Conservation (phyloP, 2,888 invertebrate genomes). For the Drosophila affinis region DNA sequence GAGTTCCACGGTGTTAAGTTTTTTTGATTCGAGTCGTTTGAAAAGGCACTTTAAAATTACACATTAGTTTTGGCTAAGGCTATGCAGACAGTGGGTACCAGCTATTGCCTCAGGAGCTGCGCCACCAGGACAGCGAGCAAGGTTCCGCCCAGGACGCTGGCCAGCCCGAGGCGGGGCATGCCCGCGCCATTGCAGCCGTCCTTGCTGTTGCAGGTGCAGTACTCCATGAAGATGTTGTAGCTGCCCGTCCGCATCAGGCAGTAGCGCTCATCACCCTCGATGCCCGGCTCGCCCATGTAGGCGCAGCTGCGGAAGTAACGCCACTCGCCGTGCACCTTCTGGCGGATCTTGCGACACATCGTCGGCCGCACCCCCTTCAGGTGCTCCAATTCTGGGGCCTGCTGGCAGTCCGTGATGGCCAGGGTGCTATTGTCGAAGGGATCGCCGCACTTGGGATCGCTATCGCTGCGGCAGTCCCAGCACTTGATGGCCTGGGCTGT, state of each 20-base stretch:
- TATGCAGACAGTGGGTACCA: neutral
- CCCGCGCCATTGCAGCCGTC: slow-evolving; percentile 93
- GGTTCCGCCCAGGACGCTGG: slow-evolving; percentile 44
- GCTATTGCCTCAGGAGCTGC: slow-evolving; percentile 53
- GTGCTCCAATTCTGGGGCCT: slow-evolving; percentile 86
- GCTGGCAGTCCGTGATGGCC: slow-evolving; percentile 92
- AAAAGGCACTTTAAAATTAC: slow-evolving; percentile 57
- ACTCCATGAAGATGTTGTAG: slow-evolving; percentile 96
- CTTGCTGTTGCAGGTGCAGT: slow-evolving; percentile 95
- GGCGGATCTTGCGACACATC: slow-evolving; percentile 96
- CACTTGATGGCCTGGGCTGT: slow-evolving; percentile 90
- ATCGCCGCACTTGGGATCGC: slow-evolving; percentile 95
- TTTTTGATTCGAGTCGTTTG: slow-evolving; percentile 42
- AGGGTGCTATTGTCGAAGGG: slow-evolving; percentile 95
- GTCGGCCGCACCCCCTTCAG: slow-evolving; percentile 89
- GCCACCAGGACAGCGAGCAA: slow-evolving; percentile 55
- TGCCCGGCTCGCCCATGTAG: slow-evolving; percentile 94
- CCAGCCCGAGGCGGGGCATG: slow-evolving; percentile 77
- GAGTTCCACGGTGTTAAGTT: slow-evolving; percentile 44
- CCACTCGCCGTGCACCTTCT: slow-evolving; percentile 96
- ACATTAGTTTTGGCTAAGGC: slow-evolving; percentile 27
- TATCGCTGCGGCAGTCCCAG: slow-evolving; percentile 95
- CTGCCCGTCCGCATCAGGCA: slow-evolving; percentile 95
- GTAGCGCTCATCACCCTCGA: slow-evolving; percentile 94
- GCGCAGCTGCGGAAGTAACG: slow-evolving; percentile 94